phyloP scores from a whole-genome alignment of 1,140 invertebrate species.

The Lamellibrachia luymesi region DNA sequence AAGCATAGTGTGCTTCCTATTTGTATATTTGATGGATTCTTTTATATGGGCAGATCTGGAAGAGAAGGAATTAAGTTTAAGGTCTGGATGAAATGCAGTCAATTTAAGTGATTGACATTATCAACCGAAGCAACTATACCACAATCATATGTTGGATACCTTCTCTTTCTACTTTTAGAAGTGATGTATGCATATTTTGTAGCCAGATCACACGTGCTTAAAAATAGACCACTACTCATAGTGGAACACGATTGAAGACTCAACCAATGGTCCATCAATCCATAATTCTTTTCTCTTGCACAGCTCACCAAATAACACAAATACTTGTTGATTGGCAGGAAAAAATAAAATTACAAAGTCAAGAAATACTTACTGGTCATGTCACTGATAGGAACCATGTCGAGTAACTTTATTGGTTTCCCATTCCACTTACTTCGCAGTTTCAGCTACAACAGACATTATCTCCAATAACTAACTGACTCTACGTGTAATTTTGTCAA shows the following conservation, averaged over 20 bases:
- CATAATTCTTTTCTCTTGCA: too few species aligned
- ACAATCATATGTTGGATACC: background rate
- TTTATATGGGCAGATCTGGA: too few species aligned
- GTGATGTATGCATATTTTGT: background rate
- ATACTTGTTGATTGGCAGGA: too few species aligned
- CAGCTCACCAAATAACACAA: too few species aligned
- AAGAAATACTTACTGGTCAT: conserved; percentile 19
- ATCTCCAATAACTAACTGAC: background rate
- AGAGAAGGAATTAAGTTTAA: too few species aligned
- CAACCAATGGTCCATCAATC: background rate
- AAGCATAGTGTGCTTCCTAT: too few species aligned
- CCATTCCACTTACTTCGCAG: conserved; percentile 22
- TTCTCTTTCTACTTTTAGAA: background rate
- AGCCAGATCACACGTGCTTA: background rate
- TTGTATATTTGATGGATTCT: too few species aligned
- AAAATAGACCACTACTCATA: background rate
- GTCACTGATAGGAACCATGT: conserved; percentile 17
- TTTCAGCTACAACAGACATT: conserved; percentile 17
- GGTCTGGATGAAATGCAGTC: too few species aligned
- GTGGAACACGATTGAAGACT: background rate
- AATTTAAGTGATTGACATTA: too few species aligned
- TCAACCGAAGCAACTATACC: too few species aligned
- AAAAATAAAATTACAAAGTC: too few species aligned
- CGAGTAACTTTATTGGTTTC: conserved; percentile 11
- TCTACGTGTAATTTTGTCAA: background rate